Evolutionary conservation across 2,888 invertebrate genomes (phyloP).

Genomic region (Camponotus fellah): DNA sequence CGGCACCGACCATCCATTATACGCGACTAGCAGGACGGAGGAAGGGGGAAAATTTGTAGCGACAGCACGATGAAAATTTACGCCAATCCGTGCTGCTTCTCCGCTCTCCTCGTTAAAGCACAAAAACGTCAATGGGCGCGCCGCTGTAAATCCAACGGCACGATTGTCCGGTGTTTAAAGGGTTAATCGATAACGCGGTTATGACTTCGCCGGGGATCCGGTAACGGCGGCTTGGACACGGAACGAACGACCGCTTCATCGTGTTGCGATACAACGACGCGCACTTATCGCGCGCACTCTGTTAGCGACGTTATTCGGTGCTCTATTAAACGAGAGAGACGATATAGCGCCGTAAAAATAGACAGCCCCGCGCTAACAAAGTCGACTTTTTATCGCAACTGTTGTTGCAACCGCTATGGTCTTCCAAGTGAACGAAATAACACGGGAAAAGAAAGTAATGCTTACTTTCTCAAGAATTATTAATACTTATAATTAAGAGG

Average conservation of each 20-base stretch:
- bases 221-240: conserved; percentile 28
- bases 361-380: conserved; percentile 18
- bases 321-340: conserved; percentile 31
- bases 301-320: conserved; percentile 34
- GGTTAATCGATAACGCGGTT: conserved; percentile 67
- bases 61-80: conserved; percentile 63
- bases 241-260: conserved; percentile 25
- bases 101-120: conserved; percentile 43
- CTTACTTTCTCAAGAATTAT: background rate
- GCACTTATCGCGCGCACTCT: conserved; percentile 41
- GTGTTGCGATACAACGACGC: conserved; percentile 31
- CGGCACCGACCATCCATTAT: conserved; percentile 63
- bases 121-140: conserved; percentile 65
- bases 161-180: conserved; percentile 61
- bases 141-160: conserved; percentile 56
- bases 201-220: conserved; percentile 48
- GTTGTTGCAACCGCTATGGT: background rate
- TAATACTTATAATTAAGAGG: background rate
- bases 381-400: conserved; percentile 13
- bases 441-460: background rate
- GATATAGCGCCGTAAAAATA: conserved; percentile 26
- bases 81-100: conserved; percentile 60
- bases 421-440: background rate
- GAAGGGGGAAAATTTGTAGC: conserved; percentile 62
- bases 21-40: conserved; percentile 32